A percentile compares a stretch with the other conserved stretches of the same genome.
Conservation (phyloP, 2,113 vertebrate genomes). For the Melanerpes aurifrons region DNA sequence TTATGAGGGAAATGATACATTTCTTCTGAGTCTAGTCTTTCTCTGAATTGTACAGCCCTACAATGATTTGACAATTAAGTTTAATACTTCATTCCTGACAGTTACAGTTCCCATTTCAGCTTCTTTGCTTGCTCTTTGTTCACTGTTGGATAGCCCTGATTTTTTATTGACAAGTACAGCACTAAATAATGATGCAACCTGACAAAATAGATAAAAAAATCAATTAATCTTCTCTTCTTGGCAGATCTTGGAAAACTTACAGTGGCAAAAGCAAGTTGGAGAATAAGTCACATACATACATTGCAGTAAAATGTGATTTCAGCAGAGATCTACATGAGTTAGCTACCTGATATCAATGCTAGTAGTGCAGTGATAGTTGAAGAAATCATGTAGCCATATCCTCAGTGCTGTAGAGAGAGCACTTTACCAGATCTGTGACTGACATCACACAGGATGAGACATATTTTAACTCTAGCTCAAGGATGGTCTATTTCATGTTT, state of each 20-base stretch:
- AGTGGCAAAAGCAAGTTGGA: not conserved
- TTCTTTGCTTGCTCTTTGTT: not conserved
- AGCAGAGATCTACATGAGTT: not conserved
- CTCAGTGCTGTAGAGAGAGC: rapidly evolving
- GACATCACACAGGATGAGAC: not conserved
- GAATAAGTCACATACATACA: not conserved
- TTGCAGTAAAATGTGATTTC: not conserved
- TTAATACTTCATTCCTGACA: not conserved
- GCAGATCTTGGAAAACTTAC: not conserved
- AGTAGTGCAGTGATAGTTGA: not conserved
- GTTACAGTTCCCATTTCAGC: not conserved
- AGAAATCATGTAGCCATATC: not conserved
- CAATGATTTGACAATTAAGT: not conserved
- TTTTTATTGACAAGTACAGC: not conserved
- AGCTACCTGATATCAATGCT: not conserved
- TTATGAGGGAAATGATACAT: not conserved
- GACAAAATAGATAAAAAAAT: not conserved
- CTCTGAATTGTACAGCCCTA: not conserved
- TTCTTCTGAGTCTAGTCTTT: not conserved
- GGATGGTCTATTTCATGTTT: not conserved
- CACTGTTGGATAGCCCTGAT: not conserved
- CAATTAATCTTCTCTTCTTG: not conserved
- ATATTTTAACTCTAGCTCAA: not conserved
- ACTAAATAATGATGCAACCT: not conserved
- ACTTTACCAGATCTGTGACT: not conserved